These are phyloP conservation scores for Diarsia brunnea DNA, from an alignment of 2,888 invertebrate species.

Conservation along the genomic window DNA sequence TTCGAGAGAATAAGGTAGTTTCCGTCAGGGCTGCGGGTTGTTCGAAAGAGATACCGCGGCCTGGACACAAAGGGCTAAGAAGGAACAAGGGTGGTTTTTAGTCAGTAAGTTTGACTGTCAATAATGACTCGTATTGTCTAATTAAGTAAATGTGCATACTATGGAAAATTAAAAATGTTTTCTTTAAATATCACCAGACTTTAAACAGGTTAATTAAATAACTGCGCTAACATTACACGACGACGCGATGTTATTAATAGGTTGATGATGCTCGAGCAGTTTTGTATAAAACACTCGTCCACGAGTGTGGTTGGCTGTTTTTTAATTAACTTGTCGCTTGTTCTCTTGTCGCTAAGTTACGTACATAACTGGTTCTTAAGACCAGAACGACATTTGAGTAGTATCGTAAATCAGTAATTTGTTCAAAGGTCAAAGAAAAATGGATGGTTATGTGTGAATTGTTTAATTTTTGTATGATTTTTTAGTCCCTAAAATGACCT, in stretches of 20 bases:
- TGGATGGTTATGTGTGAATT: neutral
- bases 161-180: neutral
- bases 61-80: too few species aligned
- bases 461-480: neutral
- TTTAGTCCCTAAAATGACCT: neutral
- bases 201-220: neutral
- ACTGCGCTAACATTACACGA: conserved; percentile 2
- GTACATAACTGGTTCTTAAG: conserved; percentile 19
- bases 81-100: too few species aligned
- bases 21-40: too few species aligned
- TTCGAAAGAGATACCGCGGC: too few species aligned
- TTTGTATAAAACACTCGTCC: conserved; percentile 65
- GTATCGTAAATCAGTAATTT: neutral
- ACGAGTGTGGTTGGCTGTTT: conserved; percentile 58
- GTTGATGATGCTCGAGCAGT: conserved; percentile 63
- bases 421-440: neutral
- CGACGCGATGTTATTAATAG: conserved; percentile 22
- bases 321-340: conserved; percentile 42
- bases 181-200: neutral
- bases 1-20: conserved; percentile 6
- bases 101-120: too few species aligned
- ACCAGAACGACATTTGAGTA: neutral
- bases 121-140: neutral
- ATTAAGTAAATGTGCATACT: neutral
- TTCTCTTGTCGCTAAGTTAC: conserved; percentile 26